phyloP scores from a whole-genome alignment of 2,888 invertebrate species.

The Octonoba sinensis region DNA sequence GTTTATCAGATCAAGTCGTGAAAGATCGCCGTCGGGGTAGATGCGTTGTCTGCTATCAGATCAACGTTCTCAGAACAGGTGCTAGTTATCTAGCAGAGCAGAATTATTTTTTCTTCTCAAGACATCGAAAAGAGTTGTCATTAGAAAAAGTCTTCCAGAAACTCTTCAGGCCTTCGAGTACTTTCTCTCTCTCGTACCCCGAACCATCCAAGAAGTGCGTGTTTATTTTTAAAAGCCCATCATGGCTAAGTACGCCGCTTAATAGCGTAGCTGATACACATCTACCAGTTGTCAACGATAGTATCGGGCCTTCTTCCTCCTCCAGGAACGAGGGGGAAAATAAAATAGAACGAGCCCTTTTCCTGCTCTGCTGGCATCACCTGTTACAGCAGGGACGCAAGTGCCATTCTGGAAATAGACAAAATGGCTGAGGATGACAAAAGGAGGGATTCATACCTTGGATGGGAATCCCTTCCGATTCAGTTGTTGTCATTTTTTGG shows the following conservation, averaged over 20 bases:
- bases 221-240: conserved; percentile 41
- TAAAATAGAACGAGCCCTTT: not conserved
- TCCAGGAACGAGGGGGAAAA: not conserved
- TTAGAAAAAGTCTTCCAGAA: too few relatives aligned
- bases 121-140: too few relatives aligned
- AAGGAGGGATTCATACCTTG: too few relatives aligned
- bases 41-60: too few relatives aligned
- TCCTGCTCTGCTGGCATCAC: not conserved
- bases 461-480: too few relatives aligned
- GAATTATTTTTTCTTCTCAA: too few relatives aligned
- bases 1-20: too few relatives aligned
- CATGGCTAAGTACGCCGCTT: conserved; percentile 13
- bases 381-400: conserved; percentile 7
- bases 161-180: conserved; percentile 6
- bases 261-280: conserved; percentile 44
- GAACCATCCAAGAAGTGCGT: not conserved
- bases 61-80: too few relatives aligned
- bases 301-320: not conserved
- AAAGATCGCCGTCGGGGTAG: too few relatives aligned
- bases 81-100: too few relatives aligned
- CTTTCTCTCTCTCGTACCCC: not conserved
- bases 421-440: conserved; percentile 12
- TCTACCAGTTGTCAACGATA: conserved; percentile 40
- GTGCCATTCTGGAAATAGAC: conserved; percentile 23
- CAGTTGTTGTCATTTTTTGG: too few relatives aligned